A percentile compares a stretch with the other conserved stretches of the same genome.
Conservation (phyloP, 2,888 invertebrate species). For the Ophion ventricosus region DNA sequence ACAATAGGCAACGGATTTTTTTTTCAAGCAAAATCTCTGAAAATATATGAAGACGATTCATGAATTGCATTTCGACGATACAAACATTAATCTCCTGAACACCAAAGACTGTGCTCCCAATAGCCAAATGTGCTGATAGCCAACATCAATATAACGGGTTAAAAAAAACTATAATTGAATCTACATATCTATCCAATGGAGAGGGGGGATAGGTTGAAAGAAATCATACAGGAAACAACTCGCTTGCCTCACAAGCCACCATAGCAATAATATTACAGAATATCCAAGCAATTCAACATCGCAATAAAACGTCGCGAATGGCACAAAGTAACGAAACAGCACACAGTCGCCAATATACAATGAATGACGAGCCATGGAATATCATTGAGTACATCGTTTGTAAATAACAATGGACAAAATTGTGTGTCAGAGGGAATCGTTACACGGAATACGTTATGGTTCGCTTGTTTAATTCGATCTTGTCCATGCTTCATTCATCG, state of each 20-base stretch:
- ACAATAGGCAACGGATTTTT: too few species aligned
- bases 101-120: too few species aligned
- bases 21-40: too few species aligned
- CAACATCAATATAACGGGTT: too few species aligned
- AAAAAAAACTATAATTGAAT: background rate
- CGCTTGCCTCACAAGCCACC: background rate
- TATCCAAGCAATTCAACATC: background rate
- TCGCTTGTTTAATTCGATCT: slow-evolving; percentile 42
- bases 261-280: background rate
- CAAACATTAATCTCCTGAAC: background rate
- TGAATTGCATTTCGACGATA: background rate
- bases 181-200: background rate
- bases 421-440: slow-evolving; percentile 15
- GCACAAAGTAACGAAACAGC: slow-evolving; percentile 5
- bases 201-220: background rate
- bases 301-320: slow-evolving; percentile 1
- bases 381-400: slow-evolving; percentile 11
- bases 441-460: slow-evolving; percentile 43
- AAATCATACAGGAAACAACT: background rate
- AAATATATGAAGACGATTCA: too few species aligned
- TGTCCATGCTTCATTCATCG: slow-evolving; percentile 49
- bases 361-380: slow-evolving; percentile 6
- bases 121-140: too few species aligned
- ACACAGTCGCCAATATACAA: background rate
- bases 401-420: slow-evolving; percentile 48